A percentile compares a stretch with the other conserved stretches of the same genome.
These are phyloP conservation scores for Menidia beryllina DNA, from an alignment of 2,113 vertebrate species.

Conservation along the genomic window DNA sequence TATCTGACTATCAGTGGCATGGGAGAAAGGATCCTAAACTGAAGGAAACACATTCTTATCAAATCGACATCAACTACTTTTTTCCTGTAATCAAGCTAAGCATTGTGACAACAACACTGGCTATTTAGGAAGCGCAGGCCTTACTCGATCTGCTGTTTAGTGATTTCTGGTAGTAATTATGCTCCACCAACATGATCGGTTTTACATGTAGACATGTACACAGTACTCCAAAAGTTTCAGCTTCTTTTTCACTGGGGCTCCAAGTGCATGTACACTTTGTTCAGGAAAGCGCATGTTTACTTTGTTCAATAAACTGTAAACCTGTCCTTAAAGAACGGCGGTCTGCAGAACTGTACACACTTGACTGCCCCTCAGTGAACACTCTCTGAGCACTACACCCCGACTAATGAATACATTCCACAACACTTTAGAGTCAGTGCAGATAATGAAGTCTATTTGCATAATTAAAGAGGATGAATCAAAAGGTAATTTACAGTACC, in stretches of 20 bases:
- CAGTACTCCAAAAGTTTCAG: too few relatives aligned
- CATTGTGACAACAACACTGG: too few relatives aligned
- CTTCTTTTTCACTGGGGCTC: too few relatives aligned
- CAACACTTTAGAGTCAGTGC: slow-evolving; percentile 65
- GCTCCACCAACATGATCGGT: too few relatives aligned
- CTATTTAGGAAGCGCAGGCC: too few relatives aligned
- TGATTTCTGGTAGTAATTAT: too few relatives aligned
- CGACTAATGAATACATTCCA: slow-evolving; percentile 68
- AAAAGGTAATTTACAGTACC: slow-evolving; percentile 75
- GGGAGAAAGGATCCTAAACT: too few relatives aligned
- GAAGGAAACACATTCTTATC: too few relatives aligned
- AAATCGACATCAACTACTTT: too few relatives aligned
- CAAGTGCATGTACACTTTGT: background rate
- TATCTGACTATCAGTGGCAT: too few relatives aligned
- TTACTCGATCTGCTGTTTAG: background rate
- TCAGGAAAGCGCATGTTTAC: background rate
- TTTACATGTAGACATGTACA: too few relatives aligned
- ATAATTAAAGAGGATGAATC: slow-evolving; percentile 79
- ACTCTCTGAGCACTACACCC: slow-evolving; percentile 34
- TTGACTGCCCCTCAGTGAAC: slow-evolving; percentile 54
- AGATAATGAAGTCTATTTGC: slow-evolving; percentile 77
- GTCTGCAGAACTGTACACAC: slow-evolving; percentile 45
- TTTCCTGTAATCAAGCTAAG: too few relatives aligned
- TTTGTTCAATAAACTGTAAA: slow-evolving; percentile 22
- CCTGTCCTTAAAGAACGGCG: slow-evolving; percentile 14